A percentile compares a stretch with the other conserved stretches of the same genome.
Conservation (phyloP, 2,888 invertebrate species). For the Dicyrtomina minuta region DNA sequence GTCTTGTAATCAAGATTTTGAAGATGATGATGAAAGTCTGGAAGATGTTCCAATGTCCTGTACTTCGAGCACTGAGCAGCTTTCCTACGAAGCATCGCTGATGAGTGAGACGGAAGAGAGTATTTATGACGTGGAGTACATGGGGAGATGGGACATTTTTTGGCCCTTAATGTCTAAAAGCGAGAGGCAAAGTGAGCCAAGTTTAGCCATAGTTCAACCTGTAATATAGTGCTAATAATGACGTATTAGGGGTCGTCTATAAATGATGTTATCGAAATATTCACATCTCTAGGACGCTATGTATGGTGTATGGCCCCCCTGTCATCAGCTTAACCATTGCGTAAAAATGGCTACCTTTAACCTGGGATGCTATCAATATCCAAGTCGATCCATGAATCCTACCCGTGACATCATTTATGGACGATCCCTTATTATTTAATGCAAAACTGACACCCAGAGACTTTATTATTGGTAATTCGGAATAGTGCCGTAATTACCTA, state of each 20-base stretch:
- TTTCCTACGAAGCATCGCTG: neutral
- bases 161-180: conserved; percentile 28
- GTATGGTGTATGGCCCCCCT: too few relatives aligned
- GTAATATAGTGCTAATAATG: neutral
- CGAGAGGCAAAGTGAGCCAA: conserved; percentile 28
- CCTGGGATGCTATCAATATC: too few relatives aligned
- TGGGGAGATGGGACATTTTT: conserved; percentile 35
- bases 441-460: too few relatives aligned
- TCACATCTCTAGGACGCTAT: too few relatives aligned
- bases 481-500: too few relatives aligned
- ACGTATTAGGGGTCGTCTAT: too few relatives aligned
- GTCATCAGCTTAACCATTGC: too few relatives aligned
- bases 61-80: neutral
- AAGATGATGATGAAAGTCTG: neutral
- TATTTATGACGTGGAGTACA: conserved; percentile 28
- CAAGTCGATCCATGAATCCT: too few relatives aligned
- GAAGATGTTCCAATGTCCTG: neutral
- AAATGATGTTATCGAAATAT: too few relatives aligned
- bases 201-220: neutral
- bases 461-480: neutral
- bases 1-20: neutral
- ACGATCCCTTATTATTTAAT: neutral
- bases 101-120: neutral
- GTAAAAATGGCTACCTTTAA: too few relatives aligned
- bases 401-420: too few relatives aligned